A percentile compares a stretch with the other conserved stretches of the same genome.
Evolutionary conservation across 1,140 invertebrate species (phyloP).

Genomic region (Hesperophylax magnus): DNA sequence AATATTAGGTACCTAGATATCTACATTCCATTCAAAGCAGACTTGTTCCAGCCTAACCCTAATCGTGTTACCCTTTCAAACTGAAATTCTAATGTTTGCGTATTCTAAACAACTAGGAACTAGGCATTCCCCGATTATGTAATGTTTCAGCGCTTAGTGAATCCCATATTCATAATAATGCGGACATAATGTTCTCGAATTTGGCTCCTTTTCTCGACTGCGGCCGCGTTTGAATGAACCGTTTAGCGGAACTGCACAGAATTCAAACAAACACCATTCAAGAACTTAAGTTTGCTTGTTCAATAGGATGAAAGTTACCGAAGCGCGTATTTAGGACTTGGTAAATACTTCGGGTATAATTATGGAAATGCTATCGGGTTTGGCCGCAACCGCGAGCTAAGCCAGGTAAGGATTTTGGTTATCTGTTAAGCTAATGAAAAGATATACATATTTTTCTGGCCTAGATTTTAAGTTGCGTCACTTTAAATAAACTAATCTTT

Average conservation of each 20-base stretch:
- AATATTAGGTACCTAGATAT: no score
- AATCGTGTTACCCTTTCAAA: no score
- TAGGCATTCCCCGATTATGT: neutral
- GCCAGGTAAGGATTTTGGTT: no score
- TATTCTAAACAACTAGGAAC: no score
- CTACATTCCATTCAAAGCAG: no score
- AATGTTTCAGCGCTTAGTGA: slow-evolving; percentile 29
- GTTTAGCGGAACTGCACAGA: slow-evolving; percentile 43
- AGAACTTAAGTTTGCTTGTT: slow-evolving; percentile 42
- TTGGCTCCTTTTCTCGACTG: slow-evolving; percentile 28
- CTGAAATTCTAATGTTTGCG: no score
- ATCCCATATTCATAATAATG: slow-evolving; percentile 10
- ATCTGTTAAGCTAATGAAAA: no score
- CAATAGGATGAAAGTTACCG: slow-evolving; percentile 51
- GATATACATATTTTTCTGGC: no score
- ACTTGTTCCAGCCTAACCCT: no score
- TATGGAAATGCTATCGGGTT: slow-evolving; percentile 42
- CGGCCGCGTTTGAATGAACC: slow-evolving; percentile 27
- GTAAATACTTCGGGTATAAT: slow-evolving; percentile 53
- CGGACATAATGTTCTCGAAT: slow-evolving; percentile 39
- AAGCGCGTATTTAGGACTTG: slow-evolving; percentile 45
- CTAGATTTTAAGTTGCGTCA: no score
- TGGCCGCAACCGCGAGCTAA: neutral
- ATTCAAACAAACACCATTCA: slow-evolving; percentile 50
- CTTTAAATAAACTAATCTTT: no score